Percentiles rank a stretch among this genome's conserved stretches.
Evolutionary conservation across 2,888 invertebrate species (phyloP).

Genomic region (Hydroisotoma schaefferi): DNA sequence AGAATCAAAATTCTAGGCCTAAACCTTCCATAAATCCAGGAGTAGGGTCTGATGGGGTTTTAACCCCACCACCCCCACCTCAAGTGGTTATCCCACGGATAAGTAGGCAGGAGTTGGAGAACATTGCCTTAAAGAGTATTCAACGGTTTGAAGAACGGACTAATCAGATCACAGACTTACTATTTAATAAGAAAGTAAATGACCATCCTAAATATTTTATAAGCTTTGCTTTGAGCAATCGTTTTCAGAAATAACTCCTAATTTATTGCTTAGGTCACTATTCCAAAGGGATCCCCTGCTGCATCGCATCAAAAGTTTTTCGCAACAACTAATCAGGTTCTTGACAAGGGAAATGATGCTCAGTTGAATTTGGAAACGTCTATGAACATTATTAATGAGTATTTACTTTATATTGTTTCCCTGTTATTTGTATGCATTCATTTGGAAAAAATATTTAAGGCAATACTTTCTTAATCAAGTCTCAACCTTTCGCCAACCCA

Average conservation of each 20-base stretch:
- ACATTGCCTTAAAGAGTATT: slow-evolving; percentile 50
- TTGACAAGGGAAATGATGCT: slow-evolving; percentile 51
- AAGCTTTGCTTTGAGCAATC: not conserved
- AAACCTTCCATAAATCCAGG: slow-evolving; percentile 31
- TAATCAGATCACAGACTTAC: slow-evolving; percentile 40
- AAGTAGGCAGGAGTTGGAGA: slow-evolving; percentile 51
- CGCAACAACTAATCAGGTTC: slow-evolving; percentile 51
- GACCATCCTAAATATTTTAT: not conserved
- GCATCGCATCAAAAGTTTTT: slow-evolving; percentile 53
- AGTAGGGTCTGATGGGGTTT: slow-evolving; percentile 50
- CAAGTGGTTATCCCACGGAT: slow-evolving; percentile 51
- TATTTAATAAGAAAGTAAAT: slow-evolving; percentile 44
- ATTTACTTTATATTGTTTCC: too few relatives aligned
- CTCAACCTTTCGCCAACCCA: slow-evolving; percentile 44
- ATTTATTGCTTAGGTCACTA: slow-evolving; percentile 42
- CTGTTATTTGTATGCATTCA: not conserved
- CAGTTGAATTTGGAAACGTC: slow-evolving; percentile 52
- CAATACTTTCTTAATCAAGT: slow-evolving; percentile 15
- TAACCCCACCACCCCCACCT: slow-evolving; percentile 52
- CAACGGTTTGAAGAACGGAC: slow-evolving; percentile 48
- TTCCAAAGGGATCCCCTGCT: slow-evolving; percentile 51
- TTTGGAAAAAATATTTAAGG: not conserved
- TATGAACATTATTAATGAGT: slow-evolving; percentile 52
- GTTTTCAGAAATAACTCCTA: not conserved
- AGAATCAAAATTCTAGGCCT: slow-evolving; percentile 23